Conservation (phyloP, 2,888 invertebrate species). For the Pilophorus perplexus region DNA sequence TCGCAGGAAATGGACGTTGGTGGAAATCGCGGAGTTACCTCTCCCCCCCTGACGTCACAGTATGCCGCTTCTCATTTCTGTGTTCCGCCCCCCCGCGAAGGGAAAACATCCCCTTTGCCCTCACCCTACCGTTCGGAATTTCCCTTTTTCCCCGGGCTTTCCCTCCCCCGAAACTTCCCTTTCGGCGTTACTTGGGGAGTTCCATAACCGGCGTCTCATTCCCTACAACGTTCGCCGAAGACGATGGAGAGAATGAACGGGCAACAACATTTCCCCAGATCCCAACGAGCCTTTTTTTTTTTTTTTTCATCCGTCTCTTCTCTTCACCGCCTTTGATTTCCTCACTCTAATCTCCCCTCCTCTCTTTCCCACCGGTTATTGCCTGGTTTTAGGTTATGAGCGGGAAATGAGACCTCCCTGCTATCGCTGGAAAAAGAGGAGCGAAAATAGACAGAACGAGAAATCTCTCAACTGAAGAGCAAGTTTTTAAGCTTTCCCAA, state of each 20-base stretch:
- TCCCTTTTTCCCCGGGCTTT: too few species aligned
- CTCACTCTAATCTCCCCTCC: too few species aligned
- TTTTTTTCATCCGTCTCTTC: too few species aligned
- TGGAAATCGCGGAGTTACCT: slow-evolving; percentile 28
- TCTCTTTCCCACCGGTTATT: background rate
- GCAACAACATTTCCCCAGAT: too few species aligned
- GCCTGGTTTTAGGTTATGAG: background rate
- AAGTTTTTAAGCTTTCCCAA: slow-evolving; percentile 1
- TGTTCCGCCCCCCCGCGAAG: background rate
- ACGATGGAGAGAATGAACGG: too few species aligned
- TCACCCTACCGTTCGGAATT: background rate
- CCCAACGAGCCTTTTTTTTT: too few species aligned
- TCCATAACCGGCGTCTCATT: slow-evolving; percentile 10
- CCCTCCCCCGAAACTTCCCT: background rate
- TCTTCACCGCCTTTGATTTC: too few species aligned
- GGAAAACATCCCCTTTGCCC: background rate
- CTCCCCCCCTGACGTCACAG: background rate
- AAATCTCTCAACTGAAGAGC: background rate
- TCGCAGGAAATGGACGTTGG: slow-evolving; percentile 38
- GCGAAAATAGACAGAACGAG: background rate
- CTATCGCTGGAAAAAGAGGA: background rate
- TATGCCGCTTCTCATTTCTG: background rate
- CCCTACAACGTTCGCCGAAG: too few species aligned
- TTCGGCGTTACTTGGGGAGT: background rate
- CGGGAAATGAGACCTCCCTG: background rate